phyloP scores from a whole-genome alignment of 1,140 invertebrate species.

The Platyscapa corneri region DNA sequence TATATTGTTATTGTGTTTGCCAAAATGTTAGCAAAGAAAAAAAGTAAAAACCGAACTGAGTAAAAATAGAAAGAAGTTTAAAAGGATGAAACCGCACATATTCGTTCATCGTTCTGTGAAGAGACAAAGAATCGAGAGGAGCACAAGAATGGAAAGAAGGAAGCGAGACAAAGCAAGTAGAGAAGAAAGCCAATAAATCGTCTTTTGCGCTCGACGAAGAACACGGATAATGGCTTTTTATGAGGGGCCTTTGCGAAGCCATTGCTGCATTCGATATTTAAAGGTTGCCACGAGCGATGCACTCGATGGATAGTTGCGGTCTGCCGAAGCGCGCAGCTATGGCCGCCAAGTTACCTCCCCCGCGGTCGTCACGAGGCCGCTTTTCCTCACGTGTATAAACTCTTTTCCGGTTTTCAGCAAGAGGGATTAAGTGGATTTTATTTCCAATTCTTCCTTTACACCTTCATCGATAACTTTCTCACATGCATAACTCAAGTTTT shows the following conservation, averaged over 20 bases:
- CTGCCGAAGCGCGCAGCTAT: not conserved
- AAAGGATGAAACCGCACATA: slow-evolving; percentile 47
- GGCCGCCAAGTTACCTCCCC: slow-evolving; percentile 13
- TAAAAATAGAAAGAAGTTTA: not conserved
- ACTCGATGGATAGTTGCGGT: slow-evolving; percentile 45
- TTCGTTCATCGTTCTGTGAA: not conserved
- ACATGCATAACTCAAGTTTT: too few species aligned
- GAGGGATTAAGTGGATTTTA: too few species aligned
- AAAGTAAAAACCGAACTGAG: not conserved
- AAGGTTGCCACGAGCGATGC: slow-evolving; percentile 41
- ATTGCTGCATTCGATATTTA: slow-evolving; percentile 48
- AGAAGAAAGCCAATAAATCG: slow-evolving; percentile 48
- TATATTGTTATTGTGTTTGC: not conserved
- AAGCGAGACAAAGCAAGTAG: not conserved
- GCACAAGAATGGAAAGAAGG: not conserved
- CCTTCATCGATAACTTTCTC: too few species aligned
- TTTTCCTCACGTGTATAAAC: not conserved
- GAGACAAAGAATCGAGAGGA: slow-evolving; percentile 29
- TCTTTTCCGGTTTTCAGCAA: not conserved
- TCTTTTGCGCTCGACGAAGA: not conserved
- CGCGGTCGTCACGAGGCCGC: not conserved
- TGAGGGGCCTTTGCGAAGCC: slow-evolving; percentile 19
- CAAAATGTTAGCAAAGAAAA: not conserved
- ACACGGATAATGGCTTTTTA: slow-evolving; percentile 33
- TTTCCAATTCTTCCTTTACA: too few species aligned